phyloP scores from a whole-genome alignment of 2,113 vertebrate species.

The Montifringilla adamsi region DNA sequence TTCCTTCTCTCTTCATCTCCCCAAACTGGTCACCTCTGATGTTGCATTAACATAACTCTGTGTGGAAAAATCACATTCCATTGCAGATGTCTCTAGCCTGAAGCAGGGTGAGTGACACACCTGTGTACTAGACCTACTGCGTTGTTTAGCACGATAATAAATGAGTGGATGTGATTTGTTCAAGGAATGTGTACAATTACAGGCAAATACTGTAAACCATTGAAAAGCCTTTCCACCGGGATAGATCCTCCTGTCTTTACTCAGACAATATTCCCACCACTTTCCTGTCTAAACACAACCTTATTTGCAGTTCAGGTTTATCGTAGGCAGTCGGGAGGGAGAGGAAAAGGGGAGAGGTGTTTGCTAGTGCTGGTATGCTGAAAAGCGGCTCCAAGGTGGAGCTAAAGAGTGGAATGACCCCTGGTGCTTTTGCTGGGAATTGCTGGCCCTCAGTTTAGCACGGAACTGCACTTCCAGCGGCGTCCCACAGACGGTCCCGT shows the following conservation, averaged over 20 bases:
- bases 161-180: neutral
- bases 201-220: slow-evolving; percentile 38
- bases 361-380: neutral
- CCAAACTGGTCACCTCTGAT: neutral
- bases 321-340: neutral
- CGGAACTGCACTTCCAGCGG: accelerated
- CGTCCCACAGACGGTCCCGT: accelerated
- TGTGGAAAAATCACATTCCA: neutral
- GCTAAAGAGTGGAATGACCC: slow-evolving; percentile 58
- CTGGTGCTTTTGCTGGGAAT: slow-evolving; percentile 62
- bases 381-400: neutral
- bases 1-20: neutral
- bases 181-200: slow-evolving; percentile 28
- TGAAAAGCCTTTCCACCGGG: slow-evolving; percentile 24
- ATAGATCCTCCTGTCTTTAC: slow-evolving; percentile 47
- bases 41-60: neutral
- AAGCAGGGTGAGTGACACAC: neutral
- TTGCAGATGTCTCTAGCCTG: neutral
- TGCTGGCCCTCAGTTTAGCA: neutral
- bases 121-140: neutral
- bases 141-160: neutral
- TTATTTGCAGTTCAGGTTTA: slow-evolving; percentile 13
- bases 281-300: slow-evolving; percentile 2
- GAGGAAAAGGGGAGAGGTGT: neutral
- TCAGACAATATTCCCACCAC: slow-evolving; percentile 20